Base-by-base conservation (phyloP, 2,113 vertebrate genomes). In the Tichodroma muraria region DNA sequence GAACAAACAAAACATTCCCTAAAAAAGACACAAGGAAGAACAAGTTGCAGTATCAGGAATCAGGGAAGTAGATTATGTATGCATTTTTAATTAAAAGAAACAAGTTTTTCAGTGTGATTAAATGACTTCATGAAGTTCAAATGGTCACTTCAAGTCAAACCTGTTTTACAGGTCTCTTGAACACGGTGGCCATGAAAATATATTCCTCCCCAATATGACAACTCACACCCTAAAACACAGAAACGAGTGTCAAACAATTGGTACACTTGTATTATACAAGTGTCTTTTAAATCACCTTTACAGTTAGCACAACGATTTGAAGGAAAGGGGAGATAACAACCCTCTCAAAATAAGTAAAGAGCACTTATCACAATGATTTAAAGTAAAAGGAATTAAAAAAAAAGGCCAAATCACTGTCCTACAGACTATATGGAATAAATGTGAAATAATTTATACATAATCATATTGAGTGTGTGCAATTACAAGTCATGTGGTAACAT, bases 121-220 rank as follows among this genome's bases (percentile, higher is more conserved):
- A 87, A 78, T 20, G 31, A 77, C 88, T 94, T 90, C 57, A 59
- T 84, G 75, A 90, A 93, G 93, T 88, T 96, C 82, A 93, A 92
- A 89, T 92, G 87, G 95, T 95, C 93, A 94, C 92, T 95, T 94
- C 63, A 60, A 92, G 94, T 92, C 93, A 95, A 95, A 94, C 92
- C 66, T 85, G 95, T 71, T 94, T 80, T 88, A 85, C 95, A 97
- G 53, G 80, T 64, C 56, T 57, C 90, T 78, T 86, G 31, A 85
- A 75, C n/a, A 64, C 86, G n/a, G 40, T 71, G 64, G 76, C 54
- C 82, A 81, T 64, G 61, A 88, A 82, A 94, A 78, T 70, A 53
- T 30, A 86, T 70, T 93, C 79, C 37, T 80, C 49, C 61, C 63
- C 44, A 91, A 60, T 35, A 90, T 8, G 16, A 59, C 42, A 82